Base-by-base conservation (phyloP, 2,888 invertebrate species). In the Synergus japonicus region DNA sequence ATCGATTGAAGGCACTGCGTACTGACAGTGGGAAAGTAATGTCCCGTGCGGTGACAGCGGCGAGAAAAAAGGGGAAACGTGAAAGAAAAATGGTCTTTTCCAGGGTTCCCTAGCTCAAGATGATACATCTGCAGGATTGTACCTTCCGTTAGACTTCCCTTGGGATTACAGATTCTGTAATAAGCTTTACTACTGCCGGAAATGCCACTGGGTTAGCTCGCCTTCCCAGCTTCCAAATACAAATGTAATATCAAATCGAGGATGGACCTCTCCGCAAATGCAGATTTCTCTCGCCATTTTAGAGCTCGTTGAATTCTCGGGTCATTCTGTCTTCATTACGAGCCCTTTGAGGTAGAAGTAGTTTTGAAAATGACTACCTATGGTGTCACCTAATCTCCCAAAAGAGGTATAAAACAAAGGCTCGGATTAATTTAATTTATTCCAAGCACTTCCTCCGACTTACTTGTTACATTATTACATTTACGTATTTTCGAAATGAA, bases 391-490 rank as follows among this genome's bases (percentile, higher is more conserved):
- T 15, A 22, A 22, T 54, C 4, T 65, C 65, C 65, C 41, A 41
- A 65, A 43, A 65, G 43, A 15, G 65, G 13, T 73, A 29, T 49
- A 54, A 73, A 73, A 54, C 69, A 73, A 73, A 73, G 49, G 29
- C 22, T n/a, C 37, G 15, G 4, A 73, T 29, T 54, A 46, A 73
- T 37, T 41, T n/a, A 73, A 73, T 54, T 49, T 49, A 49, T 49
- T 46, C 44, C 13, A 69, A 9, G 78, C 76, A 58, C 78, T 82
- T 81, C 79, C 81, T 83, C 76, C 54, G 22, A 18, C 10, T 22
- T 18, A 9, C 60, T 60, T 9, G 60, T 60, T 22, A 49, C 5
- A 15, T 49, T 7, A n/a, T 49, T n/a, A 7, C 15, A 49, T 49
- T 22, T 22, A 22, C 22, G 5, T n/a, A n/a, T 49, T 49, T 49